Evolutionary conservation across 2,797 vertebrate species (phyloP).

Genomic region (Ctenopoma kingsleyae): DNA sequence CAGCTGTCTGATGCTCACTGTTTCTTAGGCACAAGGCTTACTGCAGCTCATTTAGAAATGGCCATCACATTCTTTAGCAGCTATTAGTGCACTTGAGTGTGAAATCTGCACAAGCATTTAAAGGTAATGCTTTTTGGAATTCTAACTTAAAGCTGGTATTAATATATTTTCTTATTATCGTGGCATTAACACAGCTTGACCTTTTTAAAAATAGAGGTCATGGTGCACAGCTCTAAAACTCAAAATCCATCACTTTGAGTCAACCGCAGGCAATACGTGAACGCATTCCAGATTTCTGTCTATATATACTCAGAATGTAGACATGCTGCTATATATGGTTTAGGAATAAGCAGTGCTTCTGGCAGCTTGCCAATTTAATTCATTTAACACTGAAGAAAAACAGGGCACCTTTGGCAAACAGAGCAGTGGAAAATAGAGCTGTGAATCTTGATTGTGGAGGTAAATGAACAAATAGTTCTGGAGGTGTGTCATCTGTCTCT

Average conservation of each 20-base stretch:
- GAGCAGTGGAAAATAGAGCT: slow-evolving; percentile 69
- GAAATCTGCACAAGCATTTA: slow-evolving; percentile 53
- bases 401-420: slow-evolving; percentile 73
- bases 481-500: slow-evolving; percentile 78
- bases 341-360: slow-evolving; percentile 51
- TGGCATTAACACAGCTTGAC: slow-evolving; percentile 57
- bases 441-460: slow-evolving; percentile 81
- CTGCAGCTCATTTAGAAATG: slow-evolving; percentile 54
- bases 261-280: slow-evolving; percentile 33
- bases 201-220: slow-evolving; percentile 63
- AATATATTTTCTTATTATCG: slow-evolving; percentile 36
- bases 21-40: slow-evolving; percentile 42
- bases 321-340: slow-evolving; percentile 45
- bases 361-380: slow-evolving; percentile 82
- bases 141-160: slow-evolving; percentile 41
- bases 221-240: slow-evolving; percentile 23
- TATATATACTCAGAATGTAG: slow-evolving; percentile 28
- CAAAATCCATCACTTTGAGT: slow-evolving; percentile 53
- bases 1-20: slow-evolving; percentile 43
- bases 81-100: slow-evolving; percentile 28
- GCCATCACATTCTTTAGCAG: slow-evolving; percentile 48
- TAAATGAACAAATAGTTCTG: slow-evolving; percentile 76
- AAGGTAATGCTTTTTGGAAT: slow-evolving; percentile 47
- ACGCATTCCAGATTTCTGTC: slow-evolving; percentile 34
- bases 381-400: slow-evolving; percentile 79